A percentile compares a stretch with the other conserved stretches of the same genome.
These are phyloP conservation scores for Trichopria drosophilae DNA, from an alignment of 2,888 invertebrate genomes.

Conservation along the genomic window DNA sequence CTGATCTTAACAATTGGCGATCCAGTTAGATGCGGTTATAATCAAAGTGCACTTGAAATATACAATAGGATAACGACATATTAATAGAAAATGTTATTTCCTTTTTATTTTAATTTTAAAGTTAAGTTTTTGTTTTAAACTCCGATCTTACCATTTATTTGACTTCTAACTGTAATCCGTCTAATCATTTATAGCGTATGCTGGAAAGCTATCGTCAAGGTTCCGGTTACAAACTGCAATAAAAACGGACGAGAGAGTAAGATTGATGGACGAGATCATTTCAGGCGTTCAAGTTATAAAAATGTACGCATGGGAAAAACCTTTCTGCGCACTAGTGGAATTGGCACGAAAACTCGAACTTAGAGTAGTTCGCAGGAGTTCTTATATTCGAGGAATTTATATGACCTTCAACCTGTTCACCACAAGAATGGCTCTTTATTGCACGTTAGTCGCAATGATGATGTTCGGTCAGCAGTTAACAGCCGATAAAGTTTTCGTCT, in stretches of 20 bases:
- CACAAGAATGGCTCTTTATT: constrained; percentile 77
- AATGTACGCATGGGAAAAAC: constrained; percentile 78
- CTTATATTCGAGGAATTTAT: constrained; percentile 69
- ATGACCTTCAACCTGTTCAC: constrained; percentile 80
- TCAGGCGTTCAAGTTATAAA: constrained; percentile 75
- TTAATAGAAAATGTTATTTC: too few relatives aligned
- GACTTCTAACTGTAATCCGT: constrained; percentile 56
- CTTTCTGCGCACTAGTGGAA: constrained; percentile 68
- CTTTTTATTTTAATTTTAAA: too few relatives aligned
- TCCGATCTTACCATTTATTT: too few relatives aligned
- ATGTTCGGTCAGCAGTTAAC: constrained; percentile 70
- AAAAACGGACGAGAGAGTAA: constrained; percentile 73
- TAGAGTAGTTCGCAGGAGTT: constrained; percentile 65
- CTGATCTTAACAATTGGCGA: too few relatives aligned
- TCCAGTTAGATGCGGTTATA: too few relatives aligned
- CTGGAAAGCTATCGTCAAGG: constrained; percentile 54
- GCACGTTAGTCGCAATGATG: constrained; percentile 72
- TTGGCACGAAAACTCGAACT: constrained; percentile 63
- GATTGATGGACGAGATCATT: constrained; percentile 79
- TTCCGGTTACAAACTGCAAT: constrained; percentile 63
- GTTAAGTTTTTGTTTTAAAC: too few relatives aligned
- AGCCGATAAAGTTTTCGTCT: constrained; percentile 69
- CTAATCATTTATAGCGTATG: constrained; percentile 49
- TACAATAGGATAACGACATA: too few relatives aligned
- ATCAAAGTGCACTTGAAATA: too few relatives aligned